These are phyloP conservation scores for Heliconius ismenius DNA, from an alignment of 2,888 invertebrate genomes.

Conservation along the genomic window DNA sequence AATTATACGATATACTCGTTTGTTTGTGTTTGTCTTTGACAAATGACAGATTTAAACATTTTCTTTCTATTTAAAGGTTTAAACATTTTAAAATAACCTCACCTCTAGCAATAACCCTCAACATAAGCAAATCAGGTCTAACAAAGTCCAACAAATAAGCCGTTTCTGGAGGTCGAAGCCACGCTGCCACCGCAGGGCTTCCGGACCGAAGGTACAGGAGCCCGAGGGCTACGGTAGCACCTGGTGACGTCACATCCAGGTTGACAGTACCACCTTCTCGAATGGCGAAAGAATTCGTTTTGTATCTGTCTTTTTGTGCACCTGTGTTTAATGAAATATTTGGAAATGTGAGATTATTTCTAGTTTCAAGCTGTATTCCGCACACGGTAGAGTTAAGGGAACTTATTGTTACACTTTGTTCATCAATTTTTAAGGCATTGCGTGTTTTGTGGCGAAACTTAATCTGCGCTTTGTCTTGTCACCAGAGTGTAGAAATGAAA, in stretches of 20 bases:
- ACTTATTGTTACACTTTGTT: background rate
- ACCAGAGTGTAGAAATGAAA: background rate
- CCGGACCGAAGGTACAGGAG: conserved; percentile 94
- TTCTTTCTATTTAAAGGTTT: no score
- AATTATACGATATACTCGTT: no score
- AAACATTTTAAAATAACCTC: background rate
- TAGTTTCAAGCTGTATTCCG: background rate
- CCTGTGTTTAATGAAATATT: conserved; percentile 68
- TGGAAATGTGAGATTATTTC: background rate
- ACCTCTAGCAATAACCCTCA: conserved; percentile 90
- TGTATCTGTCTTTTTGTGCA: conserved; percentile 93
- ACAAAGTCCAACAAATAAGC: conserved; percentile 95
- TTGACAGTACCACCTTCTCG: conserved; percentile 95
- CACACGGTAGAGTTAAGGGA: background rate
- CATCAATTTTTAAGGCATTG: background rate
- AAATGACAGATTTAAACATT: no score
- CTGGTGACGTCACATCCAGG: conserved; percentile 97
- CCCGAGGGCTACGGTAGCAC: conserved; percentile 96
- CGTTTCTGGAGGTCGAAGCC: conserved; percentile 95
- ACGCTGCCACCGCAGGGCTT: conserved; percentile 92
- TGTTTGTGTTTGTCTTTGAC: no score
- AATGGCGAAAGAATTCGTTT: conserved; percentile 92
- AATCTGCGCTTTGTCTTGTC: background rate
- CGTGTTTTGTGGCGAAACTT: background rate
- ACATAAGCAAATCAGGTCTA: conserved; percentile 93